phyloP scores from a whole-genome alignment of 1,140 invertebrate species.

The Potamilus streckersoni region DNA sequence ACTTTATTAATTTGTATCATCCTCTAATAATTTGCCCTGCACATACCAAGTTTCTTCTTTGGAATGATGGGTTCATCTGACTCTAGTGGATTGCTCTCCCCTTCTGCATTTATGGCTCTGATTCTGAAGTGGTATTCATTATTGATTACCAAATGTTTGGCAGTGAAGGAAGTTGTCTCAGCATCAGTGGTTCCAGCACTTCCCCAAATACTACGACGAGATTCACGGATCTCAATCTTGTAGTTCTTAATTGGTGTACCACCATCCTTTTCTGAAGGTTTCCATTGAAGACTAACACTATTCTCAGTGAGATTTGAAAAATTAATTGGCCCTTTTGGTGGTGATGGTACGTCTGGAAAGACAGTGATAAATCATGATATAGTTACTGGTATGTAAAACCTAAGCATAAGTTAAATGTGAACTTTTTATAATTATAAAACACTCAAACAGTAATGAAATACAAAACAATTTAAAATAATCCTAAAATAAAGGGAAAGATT shows the following conservation, averaged over 20 bases:
- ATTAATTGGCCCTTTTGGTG: constrained; percentile 71
- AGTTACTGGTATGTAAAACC: too few relatives aligned
- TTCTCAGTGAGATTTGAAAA: constrained; percentile 92
- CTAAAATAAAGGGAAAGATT: not conserved
- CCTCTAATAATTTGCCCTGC: not conserved
- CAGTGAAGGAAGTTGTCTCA: constrained; percentile 73
- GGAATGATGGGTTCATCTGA: constrained; percentile 78
- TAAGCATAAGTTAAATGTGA: too few relatives aligned
- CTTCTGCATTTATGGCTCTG: constrained; percentile 88
- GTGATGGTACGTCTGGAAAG: constrained; percentile 83
- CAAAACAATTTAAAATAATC: constrained; percentile 6
- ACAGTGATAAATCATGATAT: constrained; percentile 48
- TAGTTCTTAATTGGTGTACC: constrained; percentile 94
- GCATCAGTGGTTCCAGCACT: constrained; percentile 77
- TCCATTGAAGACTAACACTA: constrained; percentile 87
- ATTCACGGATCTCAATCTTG: constrained; percentile 94
- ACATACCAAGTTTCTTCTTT: constrained; percentile 49
- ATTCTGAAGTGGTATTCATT: constrained; percentile 96
- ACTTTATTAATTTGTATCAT: too few relatives aligned
- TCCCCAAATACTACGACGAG: constrained; percentile 76
- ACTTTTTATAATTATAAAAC: too few relatives aligned
- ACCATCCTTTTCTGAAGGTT: constrained; percentile 90
- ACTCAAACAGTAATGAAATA: not conserved
- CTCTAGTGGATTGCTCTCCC: constrained; percentile 76
- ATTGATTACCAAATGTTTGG: constrained; percentile 77